Evolutionary conservation across 2,888 invertebrate genomes (phyloP), one percentile per base, ranked within the genome.

Genomic region (Protodeltote pygarga): DNA sequence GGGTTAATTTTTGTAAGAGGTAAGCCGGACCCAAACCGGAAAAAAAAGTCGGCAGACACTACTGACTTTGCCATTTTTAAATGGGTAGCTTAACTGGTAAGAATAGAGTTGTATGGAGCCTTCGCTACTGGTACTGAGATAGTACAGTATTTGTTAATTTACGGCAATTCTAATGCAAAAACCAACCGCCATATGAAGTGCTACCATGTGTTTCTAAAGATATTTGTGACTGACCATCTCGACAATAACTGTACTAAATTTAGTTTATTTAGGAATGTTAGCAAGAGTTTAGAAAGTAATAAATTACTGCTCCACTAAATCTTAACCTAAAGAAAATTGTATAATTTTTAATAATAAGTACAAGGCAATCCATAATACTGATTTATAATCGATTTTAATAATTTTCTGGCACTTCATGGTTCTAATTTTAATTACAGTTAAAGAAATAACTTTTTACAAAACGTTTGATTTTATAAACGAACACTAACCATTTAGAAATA

Each of bases 361-460:
- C 74, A 66, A 71, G 69, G 71, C 65, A 66, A 63, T 72, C 63
- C 35, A 55, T 77, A 78, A 78, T 78, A 78, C 78, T 78, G 77
- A 73, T 73, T 68, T 47, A 52, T 54, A 71, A 65, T 65, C 39
- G 57, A 58, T 61, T 67, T 58, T 55, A 34, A 52, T 50, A 52
- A 59, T 64, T 75, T 74, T 67, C 71, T 77, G 77, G 78, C 73
- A 76, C 73, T 62, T 70, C 23, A 44, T 65, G 60, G 52, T 68
- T 65, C 40, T 59, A 55, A 59, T 53, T 58, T 46, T 57, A 67
- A 64, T 59, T 67, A 65, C 44, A 67, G 37, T 53, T 65, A 68
- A 55, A 65, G 33, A 38, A 61, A 65, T 49, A 44, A 51, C 46
- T 65, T 68, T 68, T 61, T 66, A 66, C 61, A 64, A 35, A 31